Evolutionary conservation across 2,113 vertebrate species (phyloP).

Genomic region (Stigmatopora nigra): DNA sequence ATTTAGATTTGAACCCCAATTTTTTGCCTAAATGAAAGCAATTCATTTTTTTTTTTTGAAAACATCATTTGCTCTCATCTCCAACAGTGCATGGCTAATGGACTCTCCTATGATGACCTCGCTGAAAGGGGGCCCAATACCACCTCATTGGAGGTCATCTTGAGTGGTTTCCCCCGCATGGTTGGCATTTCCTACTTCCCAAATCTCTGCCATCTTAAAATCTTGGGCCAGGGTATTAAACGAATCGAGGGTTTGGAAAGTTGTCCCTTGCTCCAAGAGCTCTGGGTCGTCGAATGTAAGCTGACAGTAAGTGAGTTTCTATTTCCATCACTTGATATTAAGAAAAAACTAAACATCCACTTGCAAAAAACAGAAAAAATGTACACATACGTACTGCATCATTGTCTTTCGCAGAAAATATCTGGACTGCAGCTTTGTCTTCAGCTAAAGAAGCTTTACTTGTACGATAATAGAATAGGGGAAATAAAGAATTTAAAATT

Average conservation of each 20-base stretch:
- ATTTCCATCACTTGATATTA: not conserved
- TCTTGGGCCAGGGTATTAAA: conserved; percentile 72
- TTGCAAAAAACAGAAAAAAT: not conserved
- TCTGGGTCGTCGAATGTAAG: conserved; percentile 77
- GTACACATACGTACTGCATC: not conserved
- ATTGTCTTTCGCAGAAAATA: conserved; percentile 61
- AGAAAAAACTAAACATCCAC: not conserved
- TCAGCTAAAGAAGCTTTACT: conserved; percentile 73
- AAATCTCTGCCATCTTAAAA: conserved; percentile 67
- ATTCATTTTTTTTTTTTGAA: no score
- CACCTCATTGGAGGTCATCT: conserved; percentile 76
- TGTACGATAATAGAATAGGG: conserved; percentile 77
- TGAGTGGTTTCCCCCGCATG: conserved; percentile 74
- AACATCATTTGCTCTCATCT: not conserved
- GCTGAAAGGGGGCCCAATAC: conserved; percentile 59
- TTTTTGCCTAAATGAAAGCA: no score
- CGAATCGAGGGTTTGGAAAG: conserved; percentile 71
- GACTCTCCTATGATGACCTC: conserved; percentile 70
- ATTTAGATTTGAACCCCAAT: no score
- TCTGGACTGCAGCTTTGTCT: conserved; percentile 67
- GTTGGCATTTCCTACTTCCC: conserved; percentile 75
- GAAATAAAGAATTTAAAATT: conserved; percentile 70
- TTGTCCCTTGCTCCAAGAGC: conserved; percentile 70
- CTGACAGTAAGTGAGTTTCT: conserved; percentile 64
- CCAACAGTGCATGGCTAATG: conserved; percentile 74